Evolutionary conservation across 2,888 invertebrate genomes (phyloP).

Genomic region (Coelopa pilipes): DNA sequence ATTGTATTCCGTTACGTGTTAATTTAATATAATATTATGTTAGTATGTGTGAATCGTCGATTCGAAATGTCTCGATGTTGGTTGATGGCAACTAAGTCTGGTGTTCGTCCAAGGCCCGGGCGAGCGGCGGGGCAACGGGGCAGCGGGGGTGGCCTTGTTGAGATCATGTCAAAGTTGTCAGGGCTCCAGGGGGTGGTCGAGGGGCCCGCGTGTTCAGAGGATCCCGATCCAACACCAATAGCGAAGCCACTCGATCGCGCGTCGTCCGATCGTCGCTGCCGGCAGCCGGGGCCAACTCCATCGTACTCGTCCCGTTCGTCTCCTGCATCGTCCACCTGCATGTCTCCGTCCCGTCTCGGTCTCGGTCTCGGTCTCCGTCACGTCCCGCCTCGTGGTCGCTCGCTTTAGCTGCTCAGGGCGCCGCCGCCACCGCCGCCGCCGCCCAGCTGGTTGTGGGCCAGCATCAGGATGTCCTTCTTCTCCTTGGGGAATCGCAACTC

Average conservation of each 20-base stretch:
- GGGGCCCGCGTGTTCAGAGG: not conserved
- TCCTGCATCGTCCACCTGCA: not conserved
- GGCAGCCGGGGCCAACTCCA: not conserved
- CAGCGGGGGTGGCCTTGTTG: slow-evolving; percentile 13
- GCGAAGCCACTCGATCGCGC: not conserved
- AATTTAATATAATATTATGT: not conserved
- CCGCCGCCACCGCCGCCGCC: slow-evolving; percentile 60
- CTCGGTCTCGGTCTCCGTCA: not conserved
- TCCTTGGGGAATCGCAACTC: slow-evolving; percentile 95
- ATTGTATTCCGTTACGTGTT: not conserved
- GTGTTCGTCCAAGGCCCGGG: slow-evolving; percentile 3
- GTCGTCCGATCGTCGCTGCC: not conserved
- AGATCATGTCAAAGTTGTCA: slow-evolving; percentile 22
- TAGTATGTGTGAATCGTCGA: not conserved
- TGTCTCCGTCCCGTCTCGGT: not conserved
- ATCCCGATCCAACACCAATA: not conserved
- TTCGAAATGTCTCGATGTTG: slow-evolving; percentile 11
- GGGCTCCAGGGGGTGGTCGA: not conserved
- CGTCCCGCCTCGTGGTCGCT: not conserved
- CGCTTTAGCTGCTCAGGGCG: slow-evolving; percentile 54
- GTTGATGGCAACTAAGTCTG: slow-evolving; percentile 32
- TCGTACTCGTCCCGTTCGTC: not conserved
- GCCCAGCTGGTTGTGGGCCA: slow-evolving; percentile 86
- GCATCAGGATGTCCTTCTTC: slow-evolving; percentile 91
- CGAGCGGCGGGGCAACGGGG: too few relatives aligned